These are phyloP conservation scores for Rhorus exstirpatorius DNA, from an alignment of 2,888 invertebrate genomes.

Conservation along the genomic window DNA sequence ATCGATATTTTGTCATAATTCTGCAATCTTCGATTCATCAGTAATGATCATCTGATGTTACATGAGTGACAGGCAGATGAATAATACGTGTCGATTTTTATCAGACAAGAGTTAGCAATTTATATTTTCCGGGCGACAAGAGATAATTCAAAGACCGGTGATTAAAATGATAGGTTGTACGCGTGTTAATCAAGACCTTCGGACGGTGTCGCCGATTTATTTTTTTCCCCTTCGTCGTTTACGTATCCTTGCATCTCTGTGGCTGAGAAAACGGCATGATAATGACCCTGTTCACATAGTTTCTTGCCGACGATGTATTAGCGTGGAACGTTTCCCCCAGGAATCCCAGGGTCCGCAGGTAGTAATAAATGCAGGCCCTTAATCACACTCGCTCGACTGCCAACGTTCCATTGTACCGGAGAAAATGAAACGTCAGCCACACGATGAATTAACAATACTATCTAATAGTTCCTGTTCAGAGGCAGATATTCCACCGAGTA, in stretches of 20 bases:
- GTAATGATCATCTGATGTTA: neutral
- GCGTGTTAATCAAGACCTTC: slow-evolving; percentile 25
- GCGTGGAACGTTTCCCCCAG: slow-evolving; percentile 41
- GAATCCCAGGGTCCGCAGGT: slow-evolving; percentile 38
- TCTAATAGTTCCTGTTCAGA: slow-evolving; percentile 81
- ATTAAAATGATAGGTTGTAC: slow-evolving; percentile 16
- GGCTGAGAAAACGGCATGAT: slow-evolving; percentile 43
- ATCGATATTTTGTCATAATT: neutral
- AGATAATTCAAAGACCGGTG: neutral
- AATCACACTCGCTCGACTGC: slow-evolving; percentile 55
- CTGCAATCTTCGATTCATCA: neutral
- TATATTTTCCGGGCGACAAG: neutral
- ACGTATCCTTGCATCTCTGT: slow-evolving; percentile 8
- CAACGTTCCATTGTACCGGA: slow-evolving; percentile 75
- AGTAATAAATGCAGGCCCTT: slow-evolving; percentile 65
- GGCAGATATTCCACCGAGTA: slow-evolving; percentile 70
- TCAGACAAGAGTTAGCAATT: neutral
- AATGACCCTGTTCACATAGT: slow-evolving; percentile 58
- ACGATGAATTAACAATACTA: slow-evolving; percentile 84
- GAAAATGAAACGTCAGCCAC: slow-evolving; percentile 83
- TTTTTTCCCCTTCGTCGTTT: slow-evolving; percentile 32
- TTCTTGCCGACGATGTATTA: slow-evolving; percentile 68
- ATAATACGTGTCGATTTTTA: neutral
- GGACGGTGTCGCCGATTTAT: slow-evolving; percentile 1
- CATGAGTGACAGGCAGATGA: neutral